Conservation (phyloP, 2,113 vertebrate genomes). For the Chitala chitala region DNA sequence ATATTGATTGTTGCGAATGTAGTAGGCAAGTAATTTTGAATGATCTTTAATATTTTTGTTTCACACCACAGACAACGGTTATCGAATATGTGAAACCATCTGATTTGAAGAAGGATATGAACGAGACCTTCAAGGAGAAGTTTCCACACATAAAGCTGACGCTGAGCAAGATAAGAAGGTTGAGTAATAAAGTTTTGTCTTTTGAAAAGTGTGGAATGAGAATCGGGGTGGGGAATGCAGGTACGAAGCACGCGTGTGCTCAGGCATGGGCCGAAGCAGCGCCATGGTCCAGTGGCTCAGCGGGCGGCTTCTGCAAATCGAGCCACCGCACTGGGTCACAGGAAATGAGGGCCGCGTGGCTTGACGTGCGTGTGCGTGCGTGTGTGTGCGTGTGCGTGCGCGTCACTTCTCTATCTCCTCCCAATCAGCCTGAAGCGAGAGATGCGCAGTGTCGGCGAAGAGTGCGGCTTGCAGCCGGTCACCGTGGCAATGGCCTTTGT, state of each 20-base stretch:
- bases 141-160: slow-evolving; percentile 93
- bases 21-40: no score
- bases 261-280: no score
- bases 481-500: slow-evolving; percentile 93
- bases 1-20: not conserved
- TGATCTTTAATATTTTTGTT: not conserved
- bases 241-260: no score
- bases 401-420: slow-evolving; percentile 12
- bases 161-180: slow-evolving; percentile 96
- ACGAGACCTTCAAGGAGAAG: slow-evolving; percentile 94
- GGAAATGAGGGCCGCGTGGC: not conserved
- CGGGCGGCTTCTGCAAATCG: no score
- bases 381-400: not conserved
- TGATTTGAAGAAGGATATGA: slow-evolving; percentile 98
- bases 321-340: no score
- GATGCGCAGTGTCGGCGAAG: slow-evolving; percentile 79
- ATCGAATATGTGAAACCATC: slow-evolving; percentile 97
- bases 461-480: slow-evolving; percentile 81
- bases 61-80: slow-evolving; percentile 77
- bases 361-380: not conserved
- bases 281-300: no score
- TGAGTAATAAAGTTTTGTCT: no score
- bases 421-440: slow-evolving; percentile 82
- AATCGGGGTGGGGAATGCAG: no score
- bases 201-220: no score